Conservation (phyloP, 2,888 invertebrate species). For the Ophion ellenae region DNA sequence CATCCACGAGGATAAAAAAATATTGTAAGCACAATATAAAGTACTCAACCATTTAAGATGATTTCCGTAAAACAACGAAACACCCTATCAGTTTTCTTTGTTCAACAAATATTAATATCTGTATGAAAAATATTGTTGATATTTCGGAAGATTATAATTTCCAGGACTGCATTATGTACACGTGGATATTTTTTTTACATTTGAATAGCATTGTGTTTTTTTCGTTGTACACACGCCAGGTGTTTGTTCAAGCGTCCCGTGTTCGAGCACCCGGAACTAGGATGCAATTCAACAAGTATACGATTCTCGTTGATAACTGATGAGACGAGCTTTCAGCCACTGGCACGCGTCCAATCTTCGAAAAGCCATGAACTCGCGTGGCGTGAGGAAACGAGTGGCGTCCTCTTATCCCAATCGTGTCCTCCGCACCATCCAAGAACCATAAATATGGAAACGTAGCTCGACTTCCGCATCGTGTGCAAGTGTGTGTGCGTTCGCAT, state of each 20-base stretch:
- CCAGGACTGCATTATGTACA: too few species aligned
- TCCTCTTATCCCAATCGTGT: neutral
- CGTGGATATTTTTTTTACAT: neutral
- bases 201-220: neutral
- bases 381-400: neutral
- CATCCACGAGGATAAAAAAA: too few species aligned
- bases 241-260: neutral
- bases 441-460: neutral
- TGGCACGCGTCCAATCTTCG: constrained; percentile 12
- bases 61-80: too few species aligned
- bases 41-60: too few species aligned
- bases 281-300: constrained; percentile 26
- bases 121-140: too few species aligned
- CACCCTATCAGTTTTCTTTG: too few species aligned
- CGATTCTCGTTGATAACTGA: neutral
- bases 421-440: neutral
- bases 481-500: neutral
- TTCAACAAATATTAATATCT: too few species aligned
- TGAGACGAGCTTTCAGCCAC: neutral
- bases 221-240: neutral
- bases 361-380: neutral
- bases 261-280: neutral
- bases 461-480: neutral
- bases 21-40: too few species aligned
- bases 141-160: too few species aligned